These are phyloP conservation scores for Pogoniulus pusillus DNA, from an alignment of 2,797 vertebrate genomes.

Conservation along the genomic window DNA sequence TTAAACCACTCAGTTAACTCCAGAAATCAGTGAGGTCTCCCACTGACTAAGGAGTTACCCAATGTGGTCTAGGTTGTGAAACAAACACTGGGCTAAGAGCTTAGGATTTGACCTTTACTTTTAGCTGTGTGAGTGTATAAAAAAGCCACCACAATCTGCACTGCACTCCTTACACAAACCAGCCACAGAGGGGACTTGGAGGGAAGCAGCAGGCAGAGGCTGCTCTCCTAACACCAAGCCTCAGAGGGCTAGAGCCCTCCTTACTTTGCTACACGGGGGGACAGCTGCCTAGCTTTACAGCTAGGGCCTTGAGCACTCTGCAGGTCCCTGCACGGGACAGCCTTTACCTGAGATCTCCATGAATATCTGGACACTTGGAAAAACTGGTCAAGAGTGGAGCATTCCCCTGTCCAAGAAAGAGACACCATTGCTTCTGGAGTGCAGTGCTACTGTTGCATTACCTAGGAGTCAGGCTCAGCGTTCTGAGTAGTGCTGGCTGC, in stretches of 20 bases:
- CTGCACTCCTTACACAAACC: neutral
- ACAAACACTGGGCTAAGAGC: neutral
- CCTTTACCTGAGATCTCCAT: neutral
- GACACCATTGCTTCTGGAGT: neutral
- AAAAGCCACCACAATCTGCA: neutral
- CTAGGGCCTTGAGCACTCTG: neutral
- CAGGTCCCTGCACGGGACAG: neutral
- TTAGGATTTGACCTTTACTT: constrained; percentile 33
- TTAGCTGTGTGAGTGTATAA: neutral
- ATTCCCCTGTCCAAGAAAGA: neutral
- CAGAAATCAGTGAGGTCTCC: neutral
- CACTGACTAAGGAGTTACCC: neutral
- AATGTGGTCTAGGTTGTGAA: neutral
- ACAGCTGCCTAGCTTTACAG: neutral
- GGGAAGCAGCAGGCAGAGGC: neutral
- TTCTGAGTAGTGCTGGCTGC: neutral
- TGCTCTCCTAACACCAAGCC: neutral
- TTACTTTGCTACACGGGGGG: neutral
- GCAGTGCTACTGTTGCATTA: neutral
- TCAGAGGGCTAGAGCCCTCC: neutral
- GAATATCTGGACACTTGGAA: neutral
- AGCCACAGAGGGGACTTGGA: neutral
- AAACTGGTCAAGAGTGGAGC: neutral
- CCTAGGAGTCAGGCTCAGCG: neutral
- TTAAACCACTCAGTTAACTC: neutral